These are phyloP conservation scores for Oenanthe oenanthe DNA, from an alignment of 2,113 vertebrate genomes.

Conservation along the genomic window DNA sequence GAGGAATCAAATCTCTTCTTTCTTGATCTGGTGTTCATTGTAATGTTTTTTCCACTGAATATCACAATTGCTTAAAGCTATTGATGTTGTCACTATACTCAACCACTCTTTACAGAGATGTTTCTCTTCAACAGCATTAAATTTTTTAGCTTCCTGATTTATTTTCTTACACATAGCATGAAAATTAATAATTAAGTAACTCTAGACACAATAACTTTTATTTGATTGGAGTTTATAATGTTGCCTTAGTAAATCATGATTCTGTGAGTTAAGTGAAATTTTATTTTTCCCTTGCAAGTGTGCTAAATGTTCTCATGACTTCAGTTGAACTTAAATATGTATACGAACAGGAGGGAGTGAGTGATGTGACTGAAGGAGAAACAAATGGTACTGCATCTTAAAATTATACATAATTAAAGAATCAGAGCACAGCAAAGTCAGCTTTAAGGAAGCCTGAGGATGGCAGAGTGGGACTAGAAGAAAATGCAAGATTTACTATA, in stretches of 20 bases:
- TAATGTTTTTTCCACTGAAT: not conserved
- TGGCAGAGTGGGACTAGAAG: not conserved
- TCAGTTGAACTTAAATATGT: not conserved
- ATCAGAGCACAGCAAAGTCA: not conserved
- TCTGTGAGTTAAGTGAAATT: not conserved
- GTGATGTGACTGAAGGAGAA: not conserved
- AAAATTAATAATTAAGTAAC: not conserved
- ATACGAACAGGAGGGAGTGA: not conserved
- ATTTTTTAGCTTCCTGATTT: not conserved
- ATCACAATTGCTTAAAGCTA: not conserved
- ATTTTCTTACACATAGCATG: not conserved
- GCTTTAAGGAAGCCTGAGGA: not conserved
- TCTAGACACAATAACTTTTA: not conserved
- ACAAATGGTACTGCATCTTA: not conserved
- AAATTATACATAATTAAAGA: not conserved
- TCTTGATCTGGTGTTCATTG: not conserved
- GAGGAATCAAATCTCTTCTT: not conserved
- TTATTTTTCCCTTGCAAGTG: not conserved
- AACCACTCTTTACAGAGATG: not conserved
- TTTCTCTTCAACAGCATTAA: not conserved
- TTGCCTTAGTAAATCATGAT: not conserved
- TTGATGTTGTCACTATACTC: not conserved
- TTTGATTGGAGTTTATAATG: not conserved
- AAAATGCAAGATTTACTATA: not conserved
- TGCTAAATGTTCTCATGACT: not conserved